Base-by-base conservation (phyloP, 2,113 vertebrate species). In the Butorides virescens region DNA sequence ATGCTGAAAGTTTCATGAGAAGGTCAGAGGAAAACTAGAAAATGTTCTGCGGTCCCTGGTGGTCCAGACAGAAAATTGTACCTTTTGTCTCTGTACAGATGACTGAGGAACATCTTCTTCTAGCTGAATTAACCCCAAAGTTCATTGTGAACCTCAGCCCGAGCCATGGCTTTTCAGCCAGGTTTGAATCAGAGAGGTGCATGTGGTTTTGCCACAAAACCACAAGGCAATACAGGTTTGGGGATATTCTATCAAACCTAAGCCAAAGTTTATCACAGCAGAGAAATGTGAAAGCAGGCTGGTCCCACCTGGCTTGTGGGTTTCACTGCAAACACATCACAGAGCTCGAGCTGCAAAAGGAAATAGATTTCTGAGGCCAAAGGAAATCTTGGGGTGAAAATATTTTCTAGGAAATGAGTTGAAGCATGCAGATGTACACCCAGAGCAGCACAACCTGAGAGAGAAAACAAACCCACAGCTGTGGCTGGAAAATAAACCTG, bases 401-500 rank as follows among this genome's bases (percentile, higher is more conserved):
- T 36, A 67, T 92, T 87, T 92, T 89, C 70, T 94, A 94, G 90
- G 93, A 95, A 96, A 94, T 34, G 14, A 92, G 81, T 42, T 80
- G 93, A 90, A 97, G 80, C 32, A 10, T 37, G 75, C 91, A 94
- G 92, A 96, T 91, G 93, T 92, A 92, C 84, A 47, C 53, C 44
- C 62, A 85, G 89, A 78, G 81, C 92, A 83, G 76, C 8, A 1
- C 77, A 91, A 92, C 91, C 87, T 78, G 59, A 81, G 88, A 91
- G 89, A 94, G 96, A 80, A 95, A 93, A 91, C 86, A 93, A 96
- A 86, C 82, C 50, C 86, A 88, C 93, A 93, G 94, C 95, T 95
- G 96, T 70, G 96, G 92, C 95, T 95, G 93, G 80, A 89, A 97
- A 93, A 95, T 90, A 86, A 95, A 96, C 93, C 90, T 90, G 95